Conservation (phyloP, 2,113 vertebrate species). For the Pteropus alecto region DNA sequence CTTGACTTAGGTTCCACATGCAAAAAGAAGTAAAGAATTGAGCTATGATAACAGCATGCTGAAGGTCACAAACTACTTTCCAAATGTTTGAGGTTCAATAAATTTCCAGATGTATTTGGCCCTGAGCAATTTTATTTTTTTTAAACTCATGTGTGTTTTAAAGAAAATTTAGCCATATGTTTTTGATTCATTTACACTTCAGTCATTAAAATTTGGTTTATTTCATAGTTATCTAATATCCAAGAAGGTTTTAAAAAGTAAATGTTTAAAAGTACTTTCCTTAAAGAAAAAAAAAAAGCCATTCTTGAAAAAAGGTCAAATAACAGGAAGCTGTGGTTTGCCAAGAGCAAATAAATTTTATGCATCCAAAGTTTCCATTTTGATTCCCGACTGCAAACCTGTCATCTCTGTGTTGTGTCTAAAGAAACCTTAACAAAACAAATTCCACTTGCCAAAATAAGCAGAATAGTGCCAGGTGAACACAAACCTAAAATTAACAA, state of each 20-base stretch:
- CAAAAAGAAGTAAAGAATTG: background rate
- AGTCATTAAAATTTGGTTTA: slow-evolving; percentile 64
- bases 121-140: slow-evolving; percentile 54
- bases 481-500: background rate
- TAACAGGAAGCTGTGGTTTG: slow-evolving; percentile 42
- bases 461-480: slow-evolving; percentile 15
- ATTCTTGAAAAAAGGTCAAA: slow-evolving; percentile 43
- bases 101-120: slow-evolving; percentile 63
- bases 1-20: background rate
- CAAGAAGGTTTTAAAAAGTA: background rate
- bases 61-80: slow-evolving; percentile 48
- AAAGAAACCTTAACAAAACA: slow-evolving; percentile 16
- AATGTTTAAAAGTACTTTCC: slow-evolving; percentile 44
- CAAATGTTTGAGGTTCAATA: slow-evolving; percentile 57
- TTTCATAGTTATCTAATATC: slow-evolving; percentile 61
- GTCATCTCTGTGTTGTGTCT: slow-evolving; percentile 39
- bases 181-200: slow-evolving; percentile 67
- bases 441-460: slow-evolving; percentile 38
- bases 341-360: slow-evolving; percentile 57
- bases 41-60: background rate
- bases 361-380: slow-evolving; percentile 53
- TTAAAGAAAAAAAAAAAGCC: background rate
- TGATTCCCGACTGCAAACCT: slow-evolving; percentile 28
- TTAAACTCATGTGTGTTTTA: slow-evolving; percentile 48
- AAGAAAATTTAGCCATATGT: slow-evolving; percentile 60